These are phyloP conservation scores for Peromyscus attwateri DNA, from an alignment of 2,797 vertebrate species.

Conservation along the genomic window DNA sequence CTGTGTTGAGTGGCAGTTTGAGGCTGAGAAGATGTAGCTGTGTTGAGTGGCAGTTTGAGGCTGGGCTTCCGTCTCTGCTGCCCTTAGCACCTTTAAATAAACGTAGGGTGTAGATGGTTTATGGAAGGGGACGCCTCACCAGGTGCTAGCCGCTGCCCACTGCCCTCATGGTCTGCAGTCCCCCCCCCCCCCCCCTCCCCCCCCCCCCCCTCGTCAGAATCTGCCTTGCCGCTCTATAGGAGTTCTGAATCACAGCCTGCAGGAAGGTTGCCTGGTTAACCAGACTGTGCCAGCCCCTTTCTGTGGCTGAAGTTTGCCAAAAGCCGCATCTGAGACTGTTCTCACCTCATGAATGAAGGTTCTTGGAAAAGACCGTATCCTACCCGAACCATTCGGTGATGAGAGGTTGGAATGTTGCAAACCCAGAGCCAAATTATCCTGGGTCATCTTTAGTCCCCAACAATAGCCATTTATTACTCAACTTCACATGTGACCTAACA, in stretches of 20 bases:
- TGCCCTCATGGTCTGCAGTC: fast-evolving
- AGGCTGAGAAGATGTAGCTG: not conserved
- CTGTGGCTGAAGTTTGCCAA: not conserved
- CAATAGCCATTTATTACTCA: not conserved
- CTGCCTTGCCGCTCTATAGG: not conserved
- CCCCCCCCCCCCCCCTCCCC: too few relatives aligned
- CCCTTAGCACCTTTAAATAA: not conserved
- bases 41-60: not conserved
- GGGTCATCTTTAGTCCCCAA: not conserved
- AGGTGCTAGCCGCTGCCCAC: fast-evolving
- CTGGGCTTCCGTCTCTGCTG: not conserved
- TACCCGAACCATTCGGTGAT: not conserved
- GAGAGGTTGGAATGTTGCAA: not conserved
- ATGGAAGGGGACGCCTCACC: not conserved
- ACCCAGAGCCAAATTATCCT: not conserved
- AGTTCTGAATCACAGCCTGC: fast-evolving
- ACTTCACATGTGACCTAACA: not conserved
- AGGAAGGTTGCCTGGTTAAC: not conserved
- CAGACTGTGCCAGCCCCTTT: too few relatives aligned
- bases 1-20: too few relatives aligned
- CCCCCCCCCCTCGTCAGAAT: not conserved
- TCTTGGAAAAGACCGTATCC: not conserved
- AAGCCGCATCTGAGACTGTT: not conserved
- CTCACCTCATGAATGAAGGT: not conserved
- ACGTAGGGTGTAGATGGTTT: not conserved